phyloP scores from a whole-genome alignment of 1,140 invertebrate species.

The Drosophila lacertosa region DNA sequence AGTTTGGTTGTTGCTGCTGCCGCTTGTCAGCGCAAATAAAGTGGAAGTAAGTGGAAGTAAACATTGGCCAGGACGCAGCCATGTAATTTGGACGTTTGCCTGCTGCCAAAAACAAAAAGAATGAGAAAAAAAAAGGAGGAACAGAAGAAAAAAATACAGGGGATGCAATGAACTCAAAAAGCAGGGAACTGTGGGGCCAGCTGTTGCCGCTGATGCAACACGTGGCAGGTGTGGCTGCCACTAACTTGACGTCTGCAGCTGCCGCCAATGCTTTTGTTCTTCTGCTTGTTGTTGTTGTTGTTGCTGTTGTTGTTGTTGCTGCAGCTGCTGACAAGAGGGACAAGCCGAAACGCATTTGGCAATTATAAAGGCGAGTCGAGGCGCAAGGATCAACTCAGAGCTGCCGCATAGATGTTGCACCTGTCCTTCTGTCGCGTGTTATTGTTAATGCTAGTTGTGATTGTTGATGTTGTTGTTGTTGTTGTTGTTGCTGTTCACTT shows the following conservation, averaged over 20 bases:
- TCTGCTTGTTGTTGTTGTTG: constrained; percentile 2
- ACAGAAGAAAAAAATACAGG: too few relatives aligned
- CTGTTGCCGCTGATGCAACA: constrained; percentile 49
- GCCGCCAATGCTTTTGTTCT: constrained; percentile 24
- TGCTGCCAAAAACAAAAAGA: too few relatives aligned
- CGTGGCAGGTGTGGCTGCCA: constrained; percentile 68
- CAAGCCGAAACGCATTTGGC: constrained; percentile 37
- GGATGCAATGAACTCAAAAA: constrained; percentile 14
- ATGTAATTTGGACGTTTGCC: constrained; percentile 67
- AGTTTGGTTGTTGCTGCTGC: constrained; percentile 6
- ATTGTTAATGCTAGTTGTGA: constrained; percentile 30
- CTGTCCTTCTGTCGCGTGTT: constrained; percentile 59
- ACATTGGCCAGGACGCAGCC: constrained; percentile 52
- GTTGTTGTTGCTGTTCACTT: constrained; percentile 7
- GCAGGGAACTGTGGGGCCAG: constrained; percentile 15
- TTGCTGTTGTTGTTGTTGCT: constrained; percentile 16
- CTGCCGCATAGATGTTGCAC: constrained; percentile 35
- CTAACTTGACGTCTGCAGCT: constrained; percentile 30
- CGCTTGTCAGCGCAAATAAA: constrained; percentile 49
- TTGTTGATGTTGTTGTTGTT: constrained; percentile 56
- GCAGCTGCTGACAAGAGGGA: constrained; percentile 38
- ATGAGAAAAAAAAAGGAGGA: too few relatives aligned
- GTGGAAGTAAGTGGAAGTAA: constrained; percentile 62
- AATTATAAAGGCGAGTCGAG: constrained; percentile 57
- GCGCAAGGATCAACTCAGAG: constrained; percentile 41